Conservation (phyloP, 2,888 invertebrate genomes). For the Apocheima hispidaria region DNA sequence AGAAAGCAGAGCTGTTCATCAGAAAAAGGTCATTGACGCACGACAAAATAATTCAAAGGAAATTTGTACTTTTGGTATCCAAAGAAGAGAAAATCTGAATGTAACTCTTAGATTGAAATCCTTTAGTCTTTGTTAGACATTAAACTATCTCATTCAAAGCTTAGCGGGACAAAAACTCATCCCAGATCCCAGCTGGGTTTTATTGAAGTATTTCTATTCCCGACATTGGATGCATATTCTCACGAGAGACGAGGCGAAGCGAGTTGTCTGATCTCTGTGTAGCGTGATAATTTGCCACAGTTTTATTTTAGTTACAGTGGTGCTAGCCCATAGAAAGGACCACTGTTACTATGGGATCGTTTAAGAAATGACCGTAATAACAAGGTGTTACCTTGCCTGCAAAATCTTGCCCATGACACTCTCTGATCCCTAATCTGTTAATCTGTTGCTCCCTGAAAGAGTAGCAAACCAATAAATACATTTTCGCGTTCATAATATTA, state of each 20-base stretch:
- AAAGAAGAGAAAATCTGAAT: background rate
- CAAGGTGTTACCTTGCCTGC: too few relatives aligned
- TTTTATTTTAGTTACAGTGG: background rate
- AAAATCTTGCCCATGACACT: too few relatives aligned
- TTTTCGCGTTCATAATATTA: too few relatives aligned
- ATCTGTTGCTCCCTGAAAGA: too few relatives aligned
- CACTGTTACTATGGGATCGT: too few relatives aligned
- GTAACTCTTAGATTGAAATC: background rate
- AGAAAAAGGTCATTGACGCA: too few relatives aligned
- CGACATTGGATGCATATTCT: slow-evolving; percentile 15
- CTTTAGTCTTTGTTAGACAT: slow-evolving; percentile 7
- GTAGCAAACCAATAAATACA: too few relatives aligned
- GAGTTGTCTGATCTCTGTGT: slow-evolving; percentile 4
- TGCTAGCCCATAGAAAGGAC: too few relatives aligned
- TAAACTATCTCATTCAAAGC: slow-evolving; percentile 2
- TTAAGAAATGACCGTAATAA: too few relatives aligned
- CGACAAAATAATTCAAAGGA: too few relatives aligned
- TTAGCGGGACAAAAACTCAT: slow-evolving; percentile 1
- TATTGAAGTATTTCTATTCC: slow-evolving; percentile 14
- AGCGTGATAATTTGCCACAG: slow-evolving; percentile 29
- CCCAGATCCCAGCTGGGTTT: slow-evolving; percentile 6
- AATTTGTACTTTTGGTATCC: background rate
- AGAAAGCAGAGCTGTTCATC: too few relatives aligned
- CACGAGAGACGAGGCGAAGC: background rate
- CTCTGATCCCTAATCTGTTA: too few relatives aligned